Base-by-base conservation (phyloP, 1,140 invertebrate genomes). In the Saccostrea glomerata region DNA sequence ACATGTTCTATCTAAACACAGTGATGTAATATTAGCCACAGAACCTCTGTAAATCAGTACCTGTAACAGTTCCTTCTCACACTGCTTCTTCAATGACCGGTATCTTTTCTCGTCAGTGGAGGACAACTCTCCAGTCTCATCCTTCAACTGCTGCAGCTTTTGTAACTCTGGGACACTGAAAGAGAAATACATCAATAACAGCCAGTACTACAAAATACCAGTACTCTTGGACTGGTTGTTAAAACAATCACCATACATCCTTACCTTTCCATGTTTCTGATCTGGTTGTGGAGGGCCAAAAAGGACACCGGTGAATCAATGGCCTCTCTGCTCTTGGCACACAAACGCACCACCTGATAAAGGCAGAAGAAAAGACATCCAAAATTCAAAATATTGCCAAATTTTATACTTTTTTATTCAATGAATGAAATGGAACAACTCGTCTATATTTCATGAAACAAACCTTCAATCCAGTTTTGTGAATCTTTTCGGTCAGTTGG, bases 271-370 rank as follows among this genome's bases (percentile, higher is more conserved):
- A 99, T 97, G 77, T 98, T 99, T 70, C 98, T 97, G 9, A 99
- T 98, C 94, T 99, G 99, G 95, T 99, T 99, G 94, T 99, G 99
- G 5, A 99, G 95, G 0, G 99, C 98, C 47, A 99, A 95, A 94
- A 99, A 99, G 58, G 98, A 98, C 0, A 99, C 99, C 0, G 98
- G 98, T 0, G 98, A 99, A 93, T 99, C 99, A 91, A 99, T 99
- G 0, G 98, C 98, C 95, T 99, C 99, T 63, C 99, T 96, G 1
- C 98, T 99, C 95, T 99, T 99, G 15, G 99, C 99, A 95, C 98
- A 99, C 0, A 99, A 96, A 2, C 99, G 96, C 0, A 99, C 98
- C 11, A 99, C 96, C 95, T 95, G 89, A 9, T 89, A 86, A 87
- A 82, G 47, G 40, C 40, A 66, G 82, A 66, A 66, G 60, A 85